Conservation (phyloP, 2,797 vertebrate genomes). For the Lateolabrax maculatus region DNA sequence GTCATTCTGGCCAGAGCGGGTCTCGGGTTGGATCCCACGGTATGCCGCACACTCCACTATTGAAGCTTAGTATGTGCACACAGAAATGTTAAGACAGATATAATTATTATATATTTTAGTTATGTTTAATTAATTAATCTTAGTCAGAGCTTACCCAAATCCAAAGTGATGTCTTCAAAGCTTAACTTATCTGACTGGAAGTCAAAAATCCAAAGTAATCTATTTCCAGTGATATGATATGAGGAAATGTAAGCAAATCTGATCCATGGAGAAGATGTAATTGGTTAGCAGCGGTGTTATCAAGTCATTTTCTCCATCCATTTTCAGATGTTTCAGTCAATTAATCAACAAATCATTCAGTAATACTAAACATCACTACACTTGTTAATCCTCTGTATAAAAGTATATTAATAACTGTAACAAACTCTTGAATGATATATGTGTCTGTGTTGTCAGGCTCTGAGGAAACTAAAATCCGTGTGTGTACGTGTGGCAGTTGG, state of each 20-base stretch:
- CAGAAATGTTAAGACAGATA: conserved; percentile 2
- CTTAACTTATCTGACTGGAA: neutral
- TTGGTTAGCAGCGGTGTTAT: neutral
- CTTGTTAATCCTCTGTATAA: conserved; percentile 12
- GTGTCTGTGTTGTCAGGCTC: conserved; percentile 85
- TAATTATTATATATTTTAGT: neutral
- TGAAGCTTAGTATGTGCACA: neutral
- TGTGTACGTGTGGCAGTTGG: conserved; percentile 90
- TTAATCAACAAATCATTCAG: neutral
- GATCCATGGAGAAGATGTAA: neutral
- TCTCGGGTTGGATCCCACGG: conserved; percentile 93
- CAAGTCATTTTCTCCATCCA: neutral
- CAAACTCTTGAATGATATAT: neutral
- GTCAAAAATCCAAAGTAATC: neutral
- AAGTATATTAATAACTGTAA: neutral
- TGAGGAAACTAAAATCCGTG: conserved; percentile 92
- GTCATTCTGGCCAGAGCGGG: conserved; percentile 94
- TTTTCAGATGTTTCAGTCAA: neutral
- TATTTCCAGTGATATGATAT: neutral
- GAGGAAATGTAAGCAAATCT: neutral
- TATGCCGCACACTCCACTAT: conserved; percentile 62
- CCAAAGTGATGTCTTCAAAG: neutral
- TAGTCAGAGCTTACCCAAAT: neutral
- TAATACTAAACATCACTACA: neutral
- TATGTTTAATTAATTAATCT: neutral